Conservation (phyloP, 2,888 invertebrate genomes). For the Willowsia nigromaculata region DNA sequence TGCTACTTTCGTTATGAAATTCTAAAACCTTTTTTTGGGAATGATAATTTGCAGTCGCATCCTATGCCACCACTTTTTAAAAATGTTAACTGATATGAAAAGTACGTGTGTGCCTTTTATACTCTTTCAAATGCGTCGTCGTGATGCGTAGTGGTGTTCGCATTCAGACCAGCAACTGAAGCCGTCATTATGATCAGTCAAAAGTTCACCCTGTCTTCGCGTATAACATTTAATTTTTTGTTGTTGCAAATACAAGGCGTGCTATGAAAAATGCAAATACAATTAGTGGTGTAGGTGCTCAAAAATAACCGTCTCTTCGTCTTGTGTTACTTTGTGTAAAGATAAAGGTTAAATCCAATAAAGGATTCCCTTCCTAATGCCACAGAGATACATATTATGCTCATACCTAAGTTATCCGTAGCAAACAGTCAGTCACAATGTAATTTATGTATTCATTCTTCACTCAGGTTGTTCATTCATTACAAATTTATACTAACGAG, state of each 20-base stretch:
- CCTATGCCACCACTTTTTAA: not conserved
- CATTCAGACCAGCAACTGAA: slow-evolving; percentile 57
- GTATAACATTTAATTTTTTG: not conserved
- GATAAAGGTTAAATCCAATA: too few relatives aligned
- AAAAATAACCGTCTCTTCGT: not conserved
- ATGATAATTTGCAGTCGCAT: slow-evolving; percentile 38
- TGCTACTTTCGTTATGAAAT: slow-evolving; percentile 23
- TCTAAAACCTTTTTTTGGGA: slow-evolving; percentile 1
- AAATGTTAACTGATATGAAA: not conserved
- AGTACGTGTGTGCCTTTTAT: not conserved
- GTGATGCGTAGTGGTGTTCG: slow-evolving; percentile 36
- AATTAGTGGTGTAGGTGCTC: not conserved
- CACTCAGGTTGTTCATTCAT: not conserved
- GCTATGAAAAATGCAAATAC: slow-evolving; percentile 9
- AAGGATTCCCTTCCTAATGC: slow-evolving; percentile 16
- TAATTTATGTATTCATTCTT: not conserved
- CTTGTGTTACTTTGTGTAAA: not conserved
- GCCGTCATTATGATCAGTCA: slow-evolving; percentile 32
- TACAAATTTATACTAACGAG: not conserved
- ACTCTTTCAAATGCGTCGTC: not conserved
- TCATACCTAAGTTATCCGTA: not conserved
- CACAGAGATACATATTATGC: not conserved
- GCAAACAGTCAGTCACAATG: slow-evolving; percentile 1
- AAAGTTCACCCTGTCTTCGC: slow-evolving; percentile 35
- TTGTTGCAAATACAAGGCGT: not conserved